Base-by-base conservation (phyloP, 2,113 vertebrate genomes). In the Myxocyprinus asiaticus region DNA sequence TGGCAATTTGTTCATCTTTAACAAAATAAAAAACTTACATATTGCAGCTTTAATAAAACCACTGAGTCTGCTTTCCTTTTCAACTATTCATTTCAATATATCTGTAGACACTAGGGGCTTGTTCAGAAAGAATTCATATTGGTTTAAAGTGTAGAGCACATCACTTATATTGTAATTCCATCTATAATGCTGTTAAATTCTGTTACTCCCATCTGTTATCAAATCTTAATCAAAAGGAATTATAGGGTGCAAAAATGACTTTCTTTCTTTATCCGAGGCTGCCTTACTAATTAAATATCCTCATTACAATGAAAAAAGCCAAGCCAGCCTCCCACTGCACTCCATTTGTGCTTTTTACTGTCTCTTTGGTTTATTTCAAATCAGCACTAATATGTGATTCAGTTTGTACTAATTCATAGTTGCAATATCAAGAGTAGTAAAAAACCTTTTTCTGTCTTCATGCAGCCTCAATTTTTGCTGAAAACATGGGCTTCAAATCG, bases 401-500 rank as follows among this genome's bases (percentile, higher is more conserved):
- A 4, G 6, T 59, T 33, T 72, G 55, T 7, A 58, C 11, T 0
- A 63, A 11, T 6, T 64, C 22, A 33, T 33, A 33, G 22, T 33
- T 33, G 22, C 22, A 33, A 33, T 33, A 33, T 33, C 22, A 1
- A 1, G 22, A 3, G 22, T 33, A 33, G 22, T 33, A 33, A 33
- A 1, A 33, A 33, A 6, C 9, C 5, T 51, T 73, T 8, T 44
- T 6, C 22, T 33, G 22, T 12, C 7, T 72, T n/a, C 74, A 11
- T 9, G 61, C 82, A 99, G 98, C 98, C 0, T 95, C 98, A 43
- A 14, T 92, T 80, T 99, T 99, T 94, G 97, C 98, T 62, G 93
- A 98, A 87, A 94, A 90, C 85, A 98, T 98, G 97, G 96, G 97
- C 1, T 99, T 98, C 89, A 76, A 81, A 0, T 92, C 86, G 72